phyloP scores from a whole-genome alignment of 2,888 invertebrate genomes.

The Apantesis nais region DNA sequence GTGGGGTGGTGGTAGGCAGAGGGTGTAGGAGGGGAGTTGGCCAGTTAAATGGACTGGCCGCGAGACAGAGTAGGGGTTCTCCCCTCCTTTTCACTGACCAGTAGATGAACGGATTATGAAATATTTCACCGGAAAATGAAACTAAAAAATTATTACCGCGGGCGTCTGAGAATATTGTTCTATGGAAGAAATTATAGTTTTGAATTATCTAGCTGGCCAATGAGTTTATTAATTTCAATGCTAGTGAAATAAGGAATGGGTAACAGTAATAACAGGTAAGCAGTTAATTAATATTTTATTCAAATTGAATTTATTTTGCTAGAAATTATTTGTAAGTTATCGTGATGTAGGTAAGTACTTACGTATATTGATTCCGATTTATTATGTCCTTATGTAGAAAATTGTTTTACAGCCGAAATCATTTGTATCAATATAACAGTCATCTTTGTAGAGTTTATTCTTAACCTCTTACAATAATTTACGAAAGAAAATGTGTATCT shows the following conservation, averaged over 20 bases:
- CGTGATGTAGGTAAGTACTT: too few relatives aligned
- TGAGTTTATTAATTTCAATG: constrained; percentile 15
- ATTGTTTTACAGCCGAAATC: background rate
- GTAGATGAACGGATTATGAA: constrained; percentile 77
- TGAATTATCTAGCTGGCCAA: constrained; percentile 39
- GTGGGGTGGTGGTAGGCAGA: constrained; percentile 34
- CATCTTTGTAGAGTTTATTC: too few relatives aligned
- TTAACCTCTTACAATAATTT: too few relatives aligned
- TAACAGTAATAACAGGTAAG: background rate
- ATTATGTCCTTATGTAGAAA: background rate
- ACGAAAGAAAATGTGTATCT: too few relatives aligned
- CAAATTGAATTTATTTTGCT: too few relatives aligned
- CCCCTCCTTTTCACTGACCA: constrained; percentile 61
- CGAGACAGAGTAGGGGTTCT: constrained; percentile 59
- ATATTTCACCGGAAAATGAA: constrained; percentile 73
- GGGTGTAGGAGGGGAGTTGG: constrained; percentile 40
- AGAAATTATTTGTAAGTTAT: background rate
- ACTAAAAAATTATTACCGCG: constrained; percentile 55
- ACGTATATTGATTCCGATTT: background rate
- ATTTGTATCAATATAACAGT: too few relatives aligned
- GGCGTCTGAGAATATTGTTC: constrained; percentile 46
- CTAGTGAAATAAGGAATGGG: background rate
- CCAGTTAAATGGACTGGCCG: constrained; percentile 68
- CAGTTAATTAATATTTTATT: background rate
- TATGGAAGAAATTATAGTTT: constrained; percentile 48